Evolutionary conservation across 2,797 vertebrate genomes (phyloP), one percentile per base, ranked within the genome.

Genomic region (Sarcophilus harrisii): DNA sequence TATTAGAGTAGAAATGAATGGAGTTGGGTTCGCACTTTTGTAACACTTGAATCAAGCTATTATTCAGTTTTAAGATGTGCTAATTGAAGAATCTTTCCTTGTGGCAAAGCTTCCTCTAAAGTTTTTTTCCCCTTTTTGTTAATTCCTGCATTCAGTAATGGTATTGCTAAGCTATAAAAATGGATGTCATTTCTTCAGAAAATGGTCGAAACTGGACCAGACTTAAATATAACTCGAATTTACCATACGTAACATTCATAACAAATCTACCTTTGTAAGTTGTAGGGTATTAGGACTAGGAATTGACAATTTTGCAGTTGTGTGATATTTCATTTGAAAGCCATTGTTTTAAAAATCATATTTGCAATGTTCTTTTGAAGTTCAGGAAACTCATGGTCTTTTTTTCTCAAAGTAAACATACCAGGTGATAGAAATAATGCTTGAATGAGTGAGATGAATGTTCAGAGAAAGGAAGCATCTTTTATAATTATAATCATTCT

Each of bases 71-170:
- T 52, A 81, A 58, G 14, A 93, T 95, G 4, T 93, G 2, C n/a
- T 81, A 57, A n/a, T 58, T 91, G 14, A 92, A 91, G 28, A 89
- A 52, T 59, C 57, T 94, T 97, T 28, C 11, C 45, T 38, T 10
- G 38, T 3, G 59, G 57, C 57, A 92, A 89, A 95, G 58, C 60
- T 38, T 0, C 73, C 1, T 91, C 58, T 95, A 92, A 91, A 89
- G 0, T 55, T 10, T 55, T 91, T 16, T 94, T 93, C 5, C 90
- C 4, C 62, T 91, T 49, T 90, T 87, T 29, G 12, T n/a, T 57
- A 30, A 94, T 93, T 94, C 95, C 13, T 3, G 89, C 1, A 60
- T 94, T 92, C 95, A 97, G 66, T 5, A 81, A 58, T 3, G 59
- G 11, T 57, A 52, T 18, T 54, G 87, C 18, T 94, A 58, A 91